Evolutionary conservation across 1,140 invertebrate species (phyloP), one percentile per base, ranked within the genome.

Genomic region (Leptinotarsa undecemlineata): DNA sequence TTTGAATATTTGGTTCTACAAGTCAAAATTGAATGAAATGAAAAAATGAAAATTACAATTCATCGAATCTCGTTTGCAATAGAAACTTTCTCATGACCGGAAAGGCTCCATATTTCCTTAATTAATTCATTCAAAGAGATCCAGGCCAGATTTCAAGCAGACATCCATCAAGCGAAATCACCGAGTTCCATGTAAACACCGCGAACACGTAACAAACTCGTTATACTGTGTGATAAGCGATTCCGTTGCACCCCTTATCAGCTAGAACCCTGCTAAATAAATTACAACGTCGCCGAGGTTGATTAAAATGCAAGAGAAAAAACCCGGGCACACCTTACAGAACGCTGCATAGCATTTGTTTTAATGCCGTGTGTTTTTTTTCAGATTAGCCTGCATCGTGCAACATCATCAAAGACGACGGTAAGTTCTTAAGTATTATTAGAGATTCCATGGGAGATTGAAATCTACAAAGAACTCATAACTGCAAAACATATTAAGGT

Each of bases 181-280:
- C 66, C 4, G n/a, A 47, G 33, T 68, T 68, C 66, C 66, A 42
- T 68, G 66, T 68, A 48, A 68, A 68, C 66, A 68, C 23, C 42
- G 33, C 66, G 17, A 47, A 68, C 66, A 68, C 66, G 66, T 68
- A 68, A 68, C 66, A 68, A 68, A 68, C 23, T 68, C 66, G 42
- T 68, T 68, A 68, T 68, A 47, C 4, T 68, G 42, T 42, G 42
- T 68, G 66, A 68, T 68, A 68, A 68, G 66, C n/a, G 42, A 26
- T 68, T 68, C 66, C 51, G 23, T 47, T 68, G 66, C 66, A 68
- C 42, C 42, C 42, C 42, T 68, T 68, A 68, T 42, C 66, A 68
- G 66, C 19, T 14, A 33, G 42, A 42, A 68, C 48, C 17, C 33
- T 42, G 20, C 23, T 19, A 68, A 68, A 68, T 68, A 68, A 68